phyloP scores from a whole-genome alignment of 2,888 invertebrate species.

The Conops quadrifasciatus region DNA sequence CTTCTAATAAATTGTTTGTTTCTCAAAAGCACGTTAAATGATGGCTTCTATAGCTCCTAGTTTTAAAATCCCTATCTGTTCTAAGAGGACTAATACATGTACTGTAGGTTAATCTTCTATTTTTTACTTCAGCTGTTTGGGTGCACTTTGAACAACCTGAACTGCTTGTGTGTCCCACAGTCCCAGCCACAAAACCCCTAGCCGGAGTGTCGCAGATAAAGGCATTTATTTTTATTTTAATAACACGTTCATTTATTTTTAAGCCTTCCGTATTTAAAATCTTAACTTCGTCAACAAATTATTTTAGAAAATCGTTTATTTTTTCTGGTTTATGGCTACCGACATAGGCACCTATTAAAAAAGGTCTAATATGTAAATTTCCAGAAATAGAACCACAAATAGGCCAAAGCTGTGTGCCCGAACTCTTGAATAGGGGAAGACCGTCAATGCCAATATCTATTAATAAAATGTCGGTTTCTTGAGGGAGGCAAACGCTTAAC shows the following conservation, averaged over 20 bases:
- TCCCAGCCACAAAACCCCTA: slow-evolving; percentile 20
- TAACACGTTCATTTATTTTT: background rate
- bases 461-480: background rate
- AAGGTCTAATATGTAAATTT: background rate
- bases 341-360: slow-evolving; percentile 3
- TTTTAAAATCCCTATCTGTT: background rate
- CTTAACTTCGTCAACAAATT: slow-evolving; percentile 5
- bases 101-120: slow-evolving; percentile 13
- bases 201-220: slow-evolving; percentile 31
- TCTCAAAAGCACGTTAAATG: background rate
- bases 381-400: background rate
- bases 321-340: background rate
- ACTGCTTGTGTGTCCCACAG: slow-evolving; percentile 19
- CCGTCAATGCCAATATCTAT: slow-evolving; percentile 14
- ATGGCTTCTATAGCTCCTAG: background rate
- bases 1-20: background rate
- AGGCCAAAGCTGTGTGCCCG: background rate
- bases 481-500: background rate
- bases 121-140: slow-evolving; percentile 27
- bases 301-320: background rate
- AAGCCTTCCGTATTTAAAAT: background rate
- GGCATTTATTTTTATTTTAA: slow-evolving; percentile 4
- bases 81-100: background rate
- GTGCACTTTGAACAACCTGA: slow-evolving; percentile 29
- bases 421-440: slow-evolving; percentile 6